Percentiles rank a stretch among this genome's conserved stretches.
phyloP scores from a whole-genome alignment of 2,888 invertebrate species.

The Xiphydria camelus region DNA sequence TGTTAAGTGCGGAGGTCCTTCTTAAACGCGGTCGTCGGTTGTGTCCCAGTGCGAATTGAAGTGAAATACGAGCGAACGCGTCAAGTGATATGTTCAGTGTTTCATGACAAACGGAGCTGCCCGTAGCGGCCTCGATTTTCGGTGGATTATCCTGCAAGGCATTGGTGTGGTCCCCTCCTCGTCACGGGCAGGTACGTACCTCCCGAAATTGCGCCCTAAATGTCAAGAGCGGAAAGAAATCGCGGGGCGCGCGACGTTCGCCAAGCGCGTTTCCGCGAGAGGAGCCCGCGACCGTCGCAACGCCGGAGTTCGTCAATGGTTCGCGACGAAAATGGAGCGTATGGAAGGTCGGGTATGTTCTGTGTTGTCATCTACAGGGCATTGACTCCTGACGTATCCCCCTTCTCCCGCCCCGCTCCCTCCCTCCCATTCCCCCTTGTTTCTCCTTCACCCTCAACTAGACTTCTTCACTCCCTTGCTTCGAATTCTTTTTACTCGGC shows the following conservation, averaged over 20 bases:
- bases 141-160: conserved; percentile 32
- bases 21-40: conserved; percentile 19
- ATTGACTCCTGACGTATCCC: conserved; percentile 35
- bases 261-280: conserved; percentile 4
- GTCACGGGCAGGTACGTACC: conserved; percentile 33
- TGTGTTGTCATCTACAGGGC: conserved; percentile 38
- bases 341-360: conserved; percentile 14
- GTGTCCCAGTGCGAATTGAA: conserved; percentile 5
- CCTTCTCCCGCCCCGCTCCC: conserved; percentile 19
- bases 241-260: not conserved
- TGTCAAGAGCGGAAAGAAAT: conserved; percentile 9
- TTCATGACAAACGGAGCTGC: conserved; percentile 44
- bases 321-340: conserved; percentile 12
- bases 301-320: no score
- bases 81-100: conserved; percentile 35
- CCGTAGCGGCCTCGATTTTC: conserved; percentile 34
- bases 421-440: conserved; percentile 8
- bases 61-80: conserved; percentile 4
- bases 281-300: no score
- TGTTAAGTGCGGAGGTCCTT: conserved; percentile 31
- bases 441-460: conserved; percentile 3
- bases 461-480: not conserved
- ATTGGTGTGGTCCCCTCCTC: conserved; percentile 28
- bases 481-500: conserved; percentile 16
- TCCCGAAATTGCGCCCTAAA: conserved; percentile 13